These are phyloP conservation scores for Lutra lutra DNA, from an alignment of 2,797 vertebrate genomes.

Conservation along the genomic window DNA sequence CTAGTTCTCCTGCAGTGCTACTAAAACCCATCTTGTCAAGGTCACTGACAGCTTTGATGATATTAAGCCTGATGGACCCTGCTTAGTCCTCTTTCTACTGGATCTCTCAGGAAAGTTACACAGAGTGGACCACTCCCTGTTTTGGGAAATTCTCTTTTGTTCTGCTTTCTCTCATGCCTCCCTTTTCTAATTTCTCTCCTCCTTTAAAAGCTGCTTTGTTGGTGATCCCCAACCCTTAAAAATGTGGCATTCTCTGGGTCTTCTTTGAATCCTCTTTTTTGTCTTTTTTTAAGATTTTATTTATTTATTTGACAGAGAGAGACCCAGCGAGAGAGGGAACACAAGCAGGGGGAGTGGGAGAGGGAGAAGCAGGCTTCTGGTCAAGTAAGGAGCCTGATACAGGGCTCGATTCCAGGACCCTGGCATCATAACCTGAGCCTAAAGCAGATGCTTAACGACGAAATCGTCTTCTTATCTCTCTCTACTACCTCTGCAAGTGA, in stretches of 20 bases:
- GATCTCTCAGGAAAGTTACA: neutral
- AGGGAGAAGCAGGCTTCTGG: no score
- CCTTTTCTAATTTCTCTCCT: neutral
- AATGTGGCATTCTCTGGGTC: neutral
- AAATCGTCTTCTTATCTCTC: neutral
- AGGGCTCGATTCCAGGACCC: no score
- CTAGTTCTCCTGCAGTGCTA: neutral
- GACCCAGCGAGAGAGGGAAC: no score
- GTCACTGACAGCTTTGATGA: neutral
- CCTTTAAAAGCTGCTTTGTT: neutral
- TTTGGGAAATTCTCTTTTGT: neutral
- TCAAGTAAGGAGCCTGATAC: no score
- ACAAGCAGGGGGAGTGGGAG: no score
- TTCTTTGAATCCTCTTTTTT: neutral
- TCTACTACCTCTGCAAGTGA: neutral
- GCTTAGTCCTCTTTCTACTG: neutral
- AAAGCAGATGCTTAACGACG: no score
- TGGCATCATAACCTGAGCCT: no score
- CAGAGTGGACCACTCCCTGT: neutral
- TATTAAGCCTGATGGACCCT: neutral
- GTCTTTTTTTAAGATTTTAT: no score
- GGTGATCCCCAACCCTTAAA: neutral
- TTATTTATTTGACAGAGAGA: no score
- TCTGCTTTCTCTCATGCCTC: neutral
- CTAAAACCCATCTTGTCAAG: neutral